Conservation (phyloP, 92 coral and sea anemone species). For the Virgularia gustaviana region DNA sequence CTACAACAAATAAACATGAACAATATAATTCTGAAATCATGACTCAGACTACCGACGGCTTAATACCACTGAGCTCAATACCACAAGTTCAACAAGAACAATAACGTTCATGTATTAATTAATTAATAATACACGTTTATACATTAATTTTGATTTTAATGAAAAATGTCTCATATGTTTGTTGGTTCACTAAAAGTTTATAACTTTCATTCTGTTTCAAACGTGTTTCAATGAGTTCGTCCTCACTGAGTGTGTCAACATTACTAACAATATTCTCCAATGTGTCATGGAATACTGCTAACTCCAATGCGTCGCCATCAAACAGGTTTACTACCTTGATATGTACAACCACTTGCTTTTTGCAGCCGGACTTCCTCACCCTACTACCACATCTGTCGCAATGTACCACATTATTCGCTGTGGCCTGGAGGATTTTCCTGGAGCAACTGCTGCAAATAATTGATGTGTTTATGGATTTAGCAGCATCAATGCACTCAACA, state of each 20-base stretch:
- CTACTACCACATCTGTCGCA: constrained; percentile 9
- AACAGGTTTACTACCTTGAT: background rate
- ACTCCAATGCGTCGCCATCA: background rate
- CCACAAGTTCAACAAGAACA: too few relatives aligned
- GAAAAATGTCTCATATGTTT: too few relatives aligned
- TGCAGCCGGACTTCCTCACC: background rate
- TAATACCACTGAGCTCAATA: too few relatives aligned
- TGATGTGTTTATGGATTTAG: background rate
- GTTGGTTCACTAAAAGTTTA: background rate
- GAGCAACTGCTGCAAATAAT: background rate
- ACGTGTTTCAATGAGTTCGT: background rate
- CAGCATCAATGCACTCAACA: background rate
- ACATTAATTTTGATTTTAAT: too few relatives aligned
- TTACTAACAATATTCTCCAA: background rate
- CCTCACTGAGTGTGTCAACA: background rate
- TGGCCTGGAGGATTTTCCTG: background rate
- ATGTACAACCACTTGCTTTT: background rate
- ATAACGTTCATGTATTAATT: too few relatives aligned
- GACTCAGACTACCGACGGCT: too few relatives aligned
- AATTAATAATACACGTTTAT: too few relatives aligned
- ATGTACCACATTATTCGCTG: background rate
- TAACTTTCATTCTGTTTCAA: constrained; percentile 1
- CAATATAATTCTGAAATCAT: too few relatives aligned
- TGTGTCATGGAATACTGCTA: background rate
- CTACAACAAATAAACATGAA: too few relatives aligned